phyloP scores from a whole-genome alignment of 2,797 vertebrate genomes.

The Acomys russatus region DNA sequence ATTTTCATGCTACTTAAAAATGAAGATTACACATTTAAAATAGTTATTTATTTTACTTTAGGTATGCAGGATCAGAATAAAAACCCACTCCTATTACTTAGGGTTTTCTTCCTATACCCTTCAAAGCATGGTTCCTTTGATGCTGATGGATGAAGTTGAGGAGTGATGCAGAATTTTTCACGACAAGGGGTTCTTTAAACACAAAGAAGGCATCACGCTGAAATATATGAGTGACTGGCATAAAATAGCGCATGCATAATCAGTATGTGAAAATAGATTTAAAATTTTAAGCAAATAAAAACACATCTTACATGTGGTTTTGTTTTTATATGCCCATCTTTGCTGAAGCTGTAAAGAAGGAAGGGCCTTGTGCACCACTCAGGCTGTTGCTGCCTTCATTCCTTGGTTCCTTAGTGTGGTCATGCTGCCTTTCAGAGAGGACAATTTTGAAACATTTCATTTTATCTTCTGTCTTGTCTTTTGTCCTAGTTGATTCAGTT shows the following conservation, averaged over 20 bases:
- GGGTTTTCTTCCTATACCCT: background rate
- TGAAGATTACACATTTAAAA: background rate
- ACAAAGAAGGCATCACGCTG: background rate
- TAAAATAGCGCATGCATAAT: background rate
- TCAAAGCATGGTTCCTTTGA: background rate
- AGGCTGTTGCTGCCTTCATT: background rate
- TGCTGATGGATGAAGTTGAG: background rate
- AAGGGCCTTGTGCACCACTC: background rate
- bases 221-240: slow-evolving; percentile 14
- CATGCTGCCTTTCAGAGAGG: background rate
- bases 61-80: background rate
- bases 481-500: background rate
- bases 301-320: background rate
- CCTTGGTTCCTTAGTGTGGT: background rate
- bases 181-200: background rate
- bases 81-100: background rate
- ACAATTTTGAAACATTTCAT: background rate
- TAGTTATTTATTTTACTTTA: slow-evolving; percentile 20
- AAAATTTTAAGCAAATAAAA: slow-evolving; percentile 38
- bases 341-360: background rate
- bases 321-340: background rate
- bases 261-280: slow-evolving; percentile 21
- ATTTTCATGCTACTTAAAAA: slow-evolving; percentile 28
- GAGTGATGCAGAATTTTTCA: background rate
- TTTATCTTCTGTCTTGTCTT: background rate